Conservation (phyloP, 2,113 vertebrate species). For the Archocentrus centrarchus region DNA sequence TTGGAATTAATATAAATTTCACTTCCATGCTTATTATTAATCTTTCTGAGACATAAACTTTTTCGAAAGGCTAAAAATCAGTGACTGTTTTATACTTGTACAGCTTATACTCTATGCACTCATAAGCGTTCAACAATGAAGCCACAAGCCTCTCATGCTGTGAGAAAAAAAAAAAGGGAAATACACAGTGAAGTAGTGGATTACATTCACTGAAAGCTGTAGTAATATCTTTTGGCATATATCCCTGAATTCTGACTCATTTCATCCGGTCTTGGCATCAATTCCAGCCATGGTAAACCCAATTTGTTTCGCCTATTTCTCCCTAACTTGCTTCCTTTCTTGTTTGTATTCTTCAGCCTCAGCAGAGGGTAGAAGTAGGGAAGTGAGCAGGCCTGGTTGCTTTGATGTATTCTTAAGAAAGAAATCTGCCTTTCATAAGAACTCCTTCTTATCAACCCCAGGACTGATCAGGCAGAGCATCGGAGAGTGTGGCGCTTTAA, state of each 20-base stretch:
- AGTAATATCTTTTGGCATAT: constrained; percentile 78
- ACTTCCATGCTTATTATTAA: neutral
- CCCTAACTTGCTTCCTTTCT: constrained; percentile 53
- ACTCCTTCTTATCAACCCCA: constrained; percentile 42
- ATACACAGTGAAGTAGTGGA: constrained; percentile 49
- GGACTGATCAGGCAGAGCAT: constrained; percentile 61
- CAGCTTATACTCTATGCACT: constrained; percentile 37
- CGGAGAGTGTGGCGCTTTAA: constrained; percentile 54
- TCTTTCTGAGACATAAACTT: constrained; percentile 17
- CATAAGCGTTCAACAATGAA: constrained; percentile 47
- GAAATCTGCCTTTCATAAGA: constrained; percentile 71
- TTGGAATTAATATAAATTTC: constrained; percentile 18
- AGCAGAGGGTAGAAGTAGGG: constrained; percentile 43
- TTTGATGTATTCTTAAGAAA: constrained; percentile 79
- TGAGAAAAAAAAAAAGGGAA: constrained; percentile 52
- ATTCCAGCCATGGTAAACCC: constrained; percentile 64
- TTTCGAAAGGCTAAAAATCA: constrained; percentile 7
- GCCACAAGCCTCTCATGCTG: constrained; percentile 16
- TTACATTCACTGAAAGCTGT: constrained; percentile 68
- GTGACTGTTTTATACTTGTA: constrained; percentile 17
- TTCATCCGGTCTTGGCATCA: constrained; percentile 66
- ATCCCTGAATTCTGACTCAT: constrained; percentile 70
- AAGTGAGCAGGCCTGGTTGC: constrained; percentile 48
- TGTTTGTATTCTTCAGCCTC: constrained; percentile 60
- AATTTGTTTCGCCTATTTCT: constrained; percentile 63